phyloP scores from a whole-genome alignment of 2,113 vertebrate genomes.

The Misgurnus anguillicaudatus region DNA sequence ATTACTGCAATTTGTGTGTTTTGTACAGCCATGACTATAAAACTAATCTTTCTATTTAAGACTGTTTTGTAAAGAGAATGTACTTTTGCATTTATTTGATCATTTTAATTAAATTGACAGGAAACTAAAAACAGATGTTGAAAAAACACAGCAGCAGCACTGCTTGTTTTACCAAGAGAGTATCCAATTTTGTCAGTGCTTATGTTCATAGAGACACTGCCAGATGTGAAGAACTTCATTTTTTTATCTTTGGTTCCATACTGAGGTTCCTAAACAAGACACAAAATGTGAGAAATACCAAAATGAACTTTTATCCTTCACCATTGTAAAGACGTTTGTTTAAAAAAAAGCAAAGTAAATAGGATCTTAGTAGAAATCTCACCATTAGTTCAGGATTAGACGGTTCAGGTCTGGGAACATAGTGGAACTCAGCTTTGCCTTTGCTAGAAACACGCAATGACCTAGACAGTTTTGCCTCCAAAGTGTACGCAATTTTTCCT shows the following conservation, averaged over 20 bases:
- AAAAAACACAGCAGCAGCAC: not conserved
- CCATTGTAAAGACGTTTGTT: not conserved
- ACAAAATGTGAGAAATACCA: constrained; percentile 1
- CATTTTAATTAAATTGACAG: not conserved
- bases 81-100: not conserved
- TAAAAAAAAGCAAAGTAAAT: not conserved
- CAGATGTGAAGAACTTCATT: constrained; percentile 65
- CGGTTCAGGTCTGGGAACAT: constrained; percentile 48
- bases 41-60: too few species aligned
- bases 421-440: constrained; percentile 58
- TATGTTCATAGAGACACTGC: constrained; percentile 68
- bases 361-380: not conserved
- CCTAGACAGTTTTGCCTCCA: constrained; percentile 66
- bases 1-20: too few species aligned
- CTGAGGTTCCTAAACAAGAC: constrained; percentile 62
- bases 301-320: not conserved
- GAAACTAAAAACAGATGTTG: not conserved
- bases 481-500: constrained; percentile 67
- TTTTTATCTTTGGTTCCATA: constrained; percentile 66
- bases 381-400: constrained; percentile 59
- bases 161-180: constrained; percentile 56
- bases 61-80: too few species aligned
- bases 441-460: constrained; percentile 64
- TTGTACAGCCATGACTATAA: too few species aligned
- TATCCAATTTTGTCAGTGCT: constrained; percentile 65